Conservation (phyloP, 1,140 invertebrate genomes). For the Phenacoccus solenopsis region DNA sequence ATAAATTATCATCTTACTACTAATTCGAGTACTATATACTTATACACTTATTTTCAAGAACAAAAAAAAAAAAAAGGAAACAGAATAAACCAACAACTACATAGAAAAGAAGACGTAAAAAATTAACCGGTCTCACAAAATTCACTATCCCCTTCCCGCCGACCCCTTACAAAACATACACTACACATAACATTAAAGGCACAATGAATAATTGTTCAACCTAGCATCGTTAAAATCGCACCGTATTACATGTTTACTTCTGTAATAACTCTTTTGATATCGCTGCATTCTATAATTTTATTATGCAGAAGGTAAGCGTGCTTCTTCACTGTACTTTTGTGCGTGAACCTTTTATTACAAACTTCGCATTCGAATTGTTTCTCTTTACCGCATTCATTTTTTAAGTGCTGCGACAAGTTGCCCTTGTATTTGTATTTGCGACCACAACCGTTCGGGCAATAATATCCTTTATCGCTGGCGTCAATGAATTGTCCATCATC, state of each 20-base stretch:
- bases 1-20: no score
- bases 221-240: no score
- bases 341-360: constrained; percentile 24
- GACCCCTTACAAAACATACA: background rate
- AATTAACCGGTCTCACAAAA: no score
- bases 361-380: constrained; percentile 34
- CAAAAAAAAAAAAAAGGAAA: no score
- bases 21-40: no score
- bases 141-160: no score
- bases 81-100: no score
- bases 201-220: background rate
- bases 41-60: no score
- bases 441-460: constrained; percentile 23
- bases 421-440: constrained; percentile 30
- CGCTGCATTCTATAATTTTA: constrained; percentile 20
- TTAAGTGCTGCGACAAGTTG: constrained; percentile 39
- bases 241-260: background rate
- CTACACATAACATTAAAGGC: no score
- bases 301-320: constrained; percentile 20
- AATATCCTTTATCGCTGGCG: background rate
- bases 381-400: constrained; percentile 38
- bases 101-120: no score
- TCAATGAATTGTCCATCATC: background rate
- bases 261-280: background rate
- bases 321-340: constrained; percentile 25